Base-by-base conservation (phyloP, 1,140 invertebrate species). In the Nymphalis io region DNA sequence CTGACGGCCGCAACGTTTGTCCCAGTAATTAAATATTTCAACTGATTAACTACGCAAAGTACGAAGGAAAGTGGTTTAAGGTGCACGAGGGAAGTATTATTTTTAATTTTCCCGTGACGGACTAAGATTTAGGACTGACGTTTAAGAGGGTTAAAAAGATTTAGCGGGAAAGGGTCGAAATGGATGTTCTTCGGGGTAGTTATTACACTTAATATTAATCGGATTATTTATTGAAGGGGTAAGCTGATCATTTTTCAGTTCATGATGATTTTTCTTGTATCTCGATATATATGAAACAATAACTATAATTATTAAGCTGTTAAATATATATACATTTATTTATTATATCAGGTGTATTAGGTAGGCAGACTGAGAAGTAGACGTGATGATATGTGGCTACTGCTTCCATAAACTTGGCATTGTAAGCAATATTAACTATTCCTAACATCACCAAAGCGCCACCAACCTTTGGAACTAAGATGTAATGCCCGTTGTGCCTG, bases 21-120 rank as follows among this genome's bases (percentile, higher is more conserved):
- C 73, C 72, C 75, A 76, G 79, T 88, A 88, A 90, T 90, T 89
- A 89, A 89, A 89, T 88, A 87, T 90, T 86, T 88, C 81, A 88
- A 81, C 84, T 90, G 84, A 90, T 90, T 88, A 88, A 89, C 80
- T 84, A 79, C 79, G 76, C 78, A 84, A 82, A 86, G 79, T 77
- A 75, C 74, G 66, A 68, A 76, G 71, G 77, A 65, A 78, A 79
- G 74, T 78, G 78, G 76, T 82, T 78, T 80, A 77, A 80, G 73
- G 78, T 68, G 69, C 81, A 80, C 70, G 58, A 48, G 78, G 74
- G 81, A 63, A 59, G 70, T 79, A 83, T 87, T 85, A 88, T 87
- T 90, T 90, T 89, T 90, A 89, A 90, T 90, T 88, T 85, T 76
- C 67, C 67, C 73, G 69, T 74, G 74, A 76, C 77, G 66, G 68